These are phyloP conservation scores for Beris chalybata DNA, from an alignment of 2,888 invertebrate genomes.

Conservation along the genomic window DNA sequence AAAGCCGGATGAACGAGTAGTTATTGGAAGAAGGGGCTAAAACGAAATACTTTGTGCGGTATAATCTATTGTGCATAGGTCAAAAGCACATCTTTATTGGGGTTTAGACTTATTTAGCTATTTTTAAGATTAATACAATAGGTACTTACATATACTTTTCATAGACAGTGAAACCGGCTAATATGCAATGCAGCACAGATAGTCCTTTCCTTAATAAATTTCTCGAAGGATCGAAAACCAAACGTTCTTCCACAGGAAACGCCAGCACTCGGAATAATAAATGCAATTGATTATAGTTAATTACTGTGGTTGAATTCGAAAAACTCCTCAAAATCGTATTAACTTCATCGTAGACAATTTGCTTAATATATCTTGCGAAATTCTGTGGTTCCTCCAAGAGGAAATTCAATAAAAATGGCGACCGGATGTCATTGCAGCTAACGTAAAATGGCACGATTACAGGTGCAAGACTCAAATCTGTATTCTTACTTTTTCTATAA, in stretches of 20 bases:
- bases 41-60: too few species aligned
- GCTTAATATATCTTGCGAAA: slow-evolving; percentile 19
- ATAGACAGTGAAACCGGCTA: slow-evolving; percentile 47
- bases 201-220: slow-evolving; percentile 42
- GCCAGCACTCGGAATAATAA: slow-evolving; percentile 26
- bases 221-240: slow-evolving; percentile 29
- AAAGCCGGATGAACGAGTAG: too few species aligned
- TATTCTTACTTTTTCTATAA: slow-evolving; percentile 4
- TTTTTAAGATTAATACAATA: too few species aligned
- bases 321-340: slow-evolving; percentile 1
- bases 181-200: slow-evolving; percentile 46
- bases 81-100: too few species aligned
- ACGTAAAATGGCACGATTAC: slow-evolving; percentile 26
- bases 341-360: slow-evolving; percentile 4
- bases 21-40: too few species aligned
- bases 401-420: slow-evolving; percentile 19
- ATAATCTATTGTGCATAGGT: too few species aligned
- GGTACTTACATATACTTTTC: slow-evolving; percentile 47
- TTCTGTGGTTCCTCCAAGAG: slow-evolving; percentile 22
- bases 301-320: background rate
- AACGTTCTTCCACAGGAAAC: slow-evolving; percentile 1
- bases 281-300: slow-evolving; percentile 31
- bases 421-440: slow-evolving; percentile 14
- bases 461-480: slow-evolving; percentile 20
- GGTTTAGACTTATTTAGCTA: too few species aligned